A percentile compares a stretch with the other conserved stretches of the same genome.
Conservation (phyloP, 1,140 invertebrate genomes). For the Brachionus manjavacas region DNA sequence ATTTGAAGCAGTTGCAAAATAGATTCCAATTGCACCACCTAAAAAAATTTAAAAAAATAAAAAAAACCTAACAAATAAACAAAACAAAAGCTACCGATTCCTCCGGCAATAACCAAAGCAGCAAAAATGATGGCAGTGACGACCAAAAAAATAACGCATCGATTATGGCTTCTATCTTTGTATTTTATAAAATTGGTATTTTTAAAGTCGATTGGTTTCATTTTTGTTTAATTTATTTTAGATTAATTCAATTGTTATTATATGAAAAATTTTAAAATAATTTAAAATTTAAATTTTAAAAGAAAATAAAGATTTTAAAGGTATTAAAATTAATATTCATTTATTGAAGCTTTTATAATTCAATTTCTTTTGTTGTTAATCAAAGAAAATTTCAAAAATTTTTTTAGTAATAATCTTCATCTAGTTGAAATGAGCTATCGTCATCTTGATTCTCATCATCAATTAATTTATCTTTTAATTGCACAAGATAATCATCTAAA, state of each 20-base stretch:
- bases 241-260: neutral
- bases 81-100: neutral
- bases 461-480: too few relatives aligned
- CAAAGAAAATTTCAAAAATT: neutral
- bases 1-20: neutral
- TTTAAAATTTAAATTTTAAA: neutral
- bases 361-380: neutral
- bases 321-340: neutral
- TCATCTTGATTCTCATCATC: neutral
- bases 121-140: neutral
- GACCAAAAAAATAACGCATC: neutral
- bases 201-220: neutral
- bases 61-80: neutral
- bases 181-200: neutral
- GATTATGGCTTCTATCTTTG: neutral
- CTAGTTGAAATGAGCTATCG: neutral
- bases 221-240: neutral
- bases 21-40: neutral
- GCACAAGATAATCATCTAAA: neutral
- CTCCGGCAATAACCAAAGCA: neutral
- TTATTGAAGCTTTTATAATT: neutral
- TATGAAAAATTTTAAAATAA: neutral
- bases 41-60: neutral
- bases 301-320: neutral
- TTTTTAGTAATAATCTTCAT: neutral